phyloP scores from a whole-genome alignment of 37 sponge, comb jelly and placozoan species.

The Chondrosia reniformis region DNA sequence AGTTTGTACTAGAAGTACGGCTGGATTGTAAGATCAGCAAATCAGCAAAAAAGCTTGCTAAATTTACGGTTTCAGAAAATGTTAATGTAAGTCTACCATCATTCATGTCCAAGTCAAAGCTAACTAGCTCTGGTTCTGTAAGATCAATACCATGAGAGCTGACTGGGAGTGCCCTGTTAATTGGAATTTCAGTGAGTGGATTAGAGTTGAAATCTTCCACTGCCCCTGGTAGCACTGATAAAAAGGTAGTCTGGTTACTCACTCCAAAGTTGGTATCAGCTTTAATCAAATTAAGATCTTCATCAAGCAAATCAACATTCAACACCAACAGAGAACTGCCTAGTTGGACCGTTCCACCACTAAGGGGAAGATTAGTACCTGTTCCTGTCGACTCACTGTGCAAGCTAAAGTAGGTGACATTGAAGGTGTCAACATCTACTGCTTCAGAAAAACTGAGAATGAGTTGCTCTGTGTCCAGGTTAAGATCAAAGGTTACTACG shows the following conservation, averaged over 20 bases:
- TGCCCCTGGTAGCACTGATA: slow-evolving; percentile 46
- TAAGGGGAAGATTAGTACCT: not conserved
- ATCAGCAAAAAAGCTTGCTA: slow-evolving; percentile 31
- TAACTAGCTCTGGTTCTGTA: slow-evolving; percentile 36
- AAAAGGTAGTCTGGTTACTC: slow-evolving; percentile 43
- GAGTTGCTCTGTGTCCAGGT: slow-evolving; percentile 55
- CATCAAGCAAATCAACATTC: slow-evolving; percentile 25
- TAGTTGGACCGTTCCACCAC: slow-evolving; percentile 40
- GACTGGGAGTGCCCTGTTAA: not conserved
- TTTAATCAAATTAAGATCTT: slow-evolving; percentile 64
- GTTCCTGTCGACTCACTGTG: slow-evolving; percentile 29
- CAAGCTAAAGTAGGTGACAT: slow-evolving; percentile 52
- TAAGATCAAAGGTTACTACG: slow-evolving; percentile 50
- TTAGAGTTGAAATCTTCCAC: slow-evolving; percentile 70
- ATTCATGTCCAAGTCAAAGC: slow-evolving; percentile 57
- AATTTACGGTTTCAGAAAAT: slow-evolving; percentile 74
- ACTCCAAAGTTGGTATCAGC: slow-evolving; percentile 51
- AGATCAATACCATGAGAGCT: slow-evolving; percentile 24
- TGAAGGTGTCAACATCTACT: slow-evolving; percentile 57
- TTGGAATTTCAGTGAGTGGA: not conserved
- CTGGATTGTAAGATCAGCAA: slow-evolving; percentile 41
- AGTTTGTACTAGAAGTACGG: slow-evolving; percentile 10
- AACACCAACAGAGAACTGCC: slow-evolving; percentile 25
- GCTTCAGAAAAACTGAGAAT: slow-evolving; percentile 80
- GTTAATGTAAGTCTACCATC: slow-evolving; percentile 42